Percentiles rank a stretch among this genome's conserved stretches.
These are phyloP conservation scores for Drosophila subobscura DNA, from an alignment of 1,140 invertebrate genomes.

Conservation along the genomic window DNA sequence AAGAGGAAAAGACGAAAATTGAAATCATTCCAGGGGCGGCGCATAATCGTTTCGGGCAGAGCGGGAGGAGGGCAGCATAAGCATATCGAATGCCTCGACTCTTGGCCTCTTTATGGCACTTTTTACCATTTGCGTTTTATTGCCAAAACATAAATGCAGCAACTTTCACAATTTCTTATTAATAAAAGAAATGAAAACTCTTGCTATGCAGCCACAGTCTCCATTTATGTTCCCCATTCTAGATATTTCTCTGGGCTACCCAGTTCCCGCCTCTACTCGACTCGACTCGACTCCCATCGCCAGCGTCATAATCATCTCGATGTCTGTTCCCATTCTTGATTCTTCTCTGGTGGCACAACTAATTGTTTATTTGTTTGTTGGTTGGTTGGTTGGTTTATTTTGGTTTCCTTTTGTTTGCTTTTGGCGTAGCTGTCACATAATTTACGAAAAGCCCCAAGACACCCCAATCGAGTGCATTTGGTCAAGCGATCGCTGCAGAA, in stretches of 20 bases:
- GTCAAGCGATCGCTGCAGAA: no score
- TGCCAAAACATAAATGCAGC: constrained; percentile 76
- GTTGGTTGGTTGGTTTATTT: constrained; percentile 28
- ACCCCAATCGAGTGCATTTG: not conserved
- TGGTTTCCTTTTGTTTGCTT: constrained; percentile 41
- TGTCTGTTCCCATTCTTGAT: not conserved
- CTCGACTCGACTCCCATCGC: not conserved
- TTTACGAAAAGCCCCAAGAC: constrained; percentile 28
- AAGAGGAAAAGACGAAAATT: constrained; percentile 57
- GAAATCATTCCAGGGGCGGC: constrained; percentile 51
- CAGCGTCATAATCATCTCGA: not conserved
- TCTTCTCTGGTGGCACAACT: constrained; percentile 38
- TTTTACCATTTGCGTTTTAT: constrained; percentile 79
- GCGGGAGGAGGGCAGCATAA: constrained; percentile 63
- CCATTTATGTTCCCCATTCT: no score
- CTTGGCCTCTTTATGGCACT: constrained; percentile 63
- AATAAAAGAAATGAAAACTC: constrained; percentile 31
- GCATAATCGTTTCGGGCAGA: constrained; percentile 60
- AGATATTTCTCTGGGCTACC: constrained; percentile 23
- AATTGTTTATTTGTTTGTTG: constrained; percentile 61
- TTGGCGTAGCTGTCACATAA: constrained; percentile 72
- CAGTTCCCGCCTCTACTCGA: constrained; percentile 24
- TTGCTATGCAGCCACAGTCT: no score
- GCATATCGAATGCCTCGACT: constrained; percentile 63
- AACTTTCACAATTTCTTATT: constrained; percentile 33